Evolutionary conservation across 2,888 invertebrate genomes (phyloP).

Genomic region (Pheosia tremula): DNA sequence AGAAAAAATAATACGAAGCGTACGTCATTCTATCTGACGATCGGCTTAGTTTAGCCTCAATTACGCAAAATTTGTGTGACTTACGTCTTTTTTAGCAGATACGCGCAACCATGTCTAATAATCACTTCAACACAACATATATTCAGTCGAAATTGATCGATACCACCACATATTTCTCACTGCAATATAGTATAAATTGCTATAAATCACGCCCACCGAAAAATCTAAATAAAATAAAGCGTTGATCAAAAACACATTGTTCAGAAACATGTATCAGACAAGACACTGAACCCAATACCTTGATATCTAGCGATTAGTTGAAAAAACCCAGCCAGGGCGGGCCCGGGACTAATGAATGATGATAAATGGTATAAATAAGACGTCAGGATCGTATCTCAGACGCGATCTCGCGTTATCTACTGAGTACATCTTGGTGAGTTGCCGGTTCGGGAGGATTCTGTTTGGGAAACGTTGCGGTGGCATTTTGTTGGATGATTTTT

Average conservation of each 20-base stretch:
- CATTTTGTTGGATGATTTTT: not conserved
- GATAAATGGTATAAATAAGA: constrained; percentile 51
- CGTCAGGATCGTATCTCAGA: constrained; percentile 40
- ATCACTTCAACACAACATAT: not conserved
- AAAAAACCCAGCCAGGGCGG: constrained; percentile 35
- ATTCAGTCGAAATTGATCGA: not conserved
- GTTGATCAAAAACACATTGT: not conserved
- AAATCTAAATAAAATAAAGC: not conserved
- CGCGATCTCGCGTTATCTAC: constrained; percentile 43
- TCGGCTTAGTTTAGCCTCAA: too few relatives aligned
- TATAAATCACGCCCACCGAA: not conserved
- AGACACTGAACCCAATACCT: constrained; percentile 16
- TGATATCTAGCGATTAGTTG: constrained; percentile 27
- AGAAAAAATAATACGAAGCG: too few relatives aligned
- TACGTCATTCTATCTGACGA: too few relatives aligned
- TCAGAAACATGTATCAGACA: constrained; percentile 1
- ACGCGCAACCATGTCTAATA: not conserved
- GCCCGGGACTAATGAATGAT: constrained; percentile 45
- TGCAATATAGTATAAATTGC: not conserved
- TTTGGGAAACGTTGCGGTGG: not conserved
- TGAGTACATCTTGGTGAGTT: constrained; percentile 30
- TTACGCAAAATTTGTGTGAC: too few relatives aligned
- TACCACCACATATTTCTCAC: not conserved
- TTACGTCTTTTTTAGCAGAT: too few relatives aligned
- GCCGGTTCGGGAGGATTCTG: constrained; percentile 10